These are phyloP conservation scores for Strigamia crassipes DNA, from an alignment of 2,888 invertebrate genomes.

Conservation along the genomic window DNA sequence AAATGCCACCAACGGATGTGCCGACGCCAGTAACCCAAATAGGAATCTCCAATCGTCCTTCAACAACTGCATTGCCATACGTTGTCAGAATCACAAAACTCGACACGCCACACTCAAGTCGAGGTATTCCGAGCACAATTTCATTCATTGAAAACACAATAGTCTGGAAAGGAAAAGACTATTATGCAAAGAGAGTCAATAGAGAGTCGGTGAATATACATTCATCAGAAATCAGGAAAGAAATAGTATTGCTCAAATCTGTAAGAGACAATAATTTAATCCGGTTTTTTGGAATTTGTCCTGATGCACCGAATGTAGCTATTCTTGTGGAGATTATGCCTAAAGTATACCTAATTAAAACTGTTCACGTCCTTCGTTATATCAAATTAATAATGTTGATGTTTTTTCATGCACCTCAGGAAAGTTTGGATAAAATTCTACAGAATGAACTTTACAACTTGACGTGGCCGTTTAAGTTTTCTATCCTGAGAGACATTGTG, in stretches of 20 bases:
- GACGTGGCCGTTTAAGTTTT: conserved; percentile 39
- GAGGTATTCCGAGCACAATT: too few species aligned
- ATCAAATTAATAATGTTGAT: not conserved
- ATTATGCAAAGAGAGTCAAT: not conserved
- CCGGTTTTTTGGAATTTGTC: conserved; percentile 67
- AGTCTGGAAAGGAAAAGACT: too few species aligned
- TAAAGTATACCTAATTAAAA: too few species aligned
- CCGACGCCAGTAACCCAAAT: too few species aligned
- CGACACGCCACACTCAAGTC: too few species aligned
- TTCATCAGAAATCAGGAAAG: conserved; percentile 56
- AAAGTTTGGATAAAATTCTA: not conserved
- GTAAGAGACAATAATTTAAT: conserved; percentile 94
- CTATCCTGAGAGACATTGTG: conserved; percentile 37
- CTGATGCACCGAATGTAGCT: conserved; percentile 53
- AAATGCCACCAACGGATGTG: not conserved
- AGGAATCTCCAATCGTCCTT: not conserved
- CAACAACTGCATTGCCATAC: too few species aligned
- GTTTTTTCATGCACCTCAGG: not conserved
- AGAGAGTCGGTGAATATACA: not conserved
- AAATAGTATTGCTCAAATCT: conserved; percentile 87
- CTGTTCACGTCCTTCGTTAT: not conserved
- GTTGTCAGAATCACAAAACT: too few species aligned
- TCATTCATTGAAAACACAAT: too few species aligned
- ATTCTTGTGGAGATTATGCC: conserved; percentile 5
- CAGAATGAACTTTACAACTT: not conserved